Evolutionary conservation across 2,113 vertebrate species (phyloP).

Genomic region (Canis aureus): DNA sequence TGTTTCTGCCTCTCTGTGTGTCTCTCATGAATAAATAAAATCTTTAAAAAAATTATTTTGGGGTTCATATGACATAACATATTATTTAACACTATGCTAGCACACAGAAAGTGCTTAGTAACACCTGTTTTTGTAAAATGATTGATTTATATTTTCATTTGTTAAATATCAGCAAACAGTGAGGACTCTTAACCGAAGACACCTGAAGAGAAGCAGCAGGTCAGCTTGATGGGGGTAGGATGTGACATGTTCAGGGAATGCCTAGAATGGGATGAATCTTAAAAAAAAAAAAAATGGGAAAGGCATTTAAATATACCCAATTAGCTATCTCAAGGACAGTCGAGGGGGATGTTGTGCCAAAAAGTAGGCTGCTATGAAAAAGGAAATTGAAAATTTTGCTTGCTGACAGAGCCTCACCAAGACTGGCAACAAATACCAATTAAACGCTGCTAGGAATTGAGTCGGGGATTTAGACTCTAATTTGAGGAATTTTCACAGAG

Average conservation of each 20-base stretch:
- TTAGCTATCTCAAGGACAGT: neutral
- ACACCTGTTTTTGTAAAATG: neutral
- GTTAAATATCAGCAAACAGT: neutral
- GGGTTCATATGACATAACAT: neutral
- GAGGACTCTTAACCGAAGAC: constrained; percentile 11
- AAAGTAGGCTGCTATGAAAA: neutral
- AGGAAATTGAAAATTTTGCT: neutral
- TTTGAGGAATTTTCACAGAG: constrained; percentile 14
- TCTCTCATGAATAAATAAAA: too few species aligned
- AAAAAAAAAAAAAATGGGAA: neutral
- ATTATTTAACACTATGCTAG: neutral
- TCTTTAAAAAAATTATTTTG: neutral
- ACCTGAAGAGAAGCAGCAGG: neutral
- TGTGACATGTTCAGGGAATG: neutral
- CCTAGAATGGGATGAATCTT: neutral
- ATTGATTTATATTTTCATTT: neutral
- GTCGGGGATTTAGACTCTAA: neutral
- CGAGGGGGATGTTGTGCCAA: neutral
- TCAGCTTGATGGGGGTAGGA: neutral
- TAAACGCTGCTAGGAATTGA: constrained; percentile 33
- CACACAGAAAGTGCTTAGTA: neutral
- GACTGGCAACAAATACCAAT: constrained; percentile 25
- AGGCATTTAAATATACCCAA: neutral
- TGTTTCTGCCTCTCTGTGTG: too few species aligned
- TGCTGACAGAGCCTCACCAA: neutral